Conservation (phyloP, 2,797 vertebrate species). For the Lutjanus argentimaculatus region DNA sequence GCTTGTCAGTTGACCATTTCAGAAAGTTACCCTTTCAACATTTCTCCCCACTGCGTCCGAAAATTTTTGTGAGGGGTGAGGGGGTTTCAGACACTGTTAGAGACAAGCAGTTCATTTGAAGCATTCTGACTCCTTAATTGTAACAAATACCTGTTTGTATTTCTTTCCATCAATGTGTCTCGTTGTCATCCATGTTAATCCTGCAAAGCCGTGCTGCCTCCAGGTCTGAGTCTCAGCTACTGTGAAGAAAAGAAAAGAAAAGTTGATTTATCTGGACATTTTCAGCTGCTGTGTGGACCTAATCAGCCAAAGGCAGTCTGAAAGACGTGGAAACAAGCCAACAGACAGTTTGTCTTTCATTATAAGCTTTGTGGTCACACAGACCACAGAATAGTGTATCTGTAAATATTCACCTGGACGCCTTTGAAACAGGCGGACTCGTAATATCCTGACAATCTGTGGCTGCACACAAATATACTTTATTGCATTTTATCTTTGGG, state of each 20-base stretch:
- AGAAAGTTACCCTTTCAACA: too few species aligned
- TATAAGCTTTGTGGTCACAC: background rate
- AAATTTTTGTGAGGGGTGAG: too few species aligned
- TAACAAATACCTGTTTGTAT: background rate
- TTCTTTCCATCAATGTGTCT: background rate
- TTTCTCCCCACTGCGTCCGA: too few species aligned
- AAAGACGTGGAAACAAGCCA: background rate
- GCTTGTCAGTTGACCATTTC: too few species aligned
- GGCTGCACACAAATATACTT: constrained; percentile 17
- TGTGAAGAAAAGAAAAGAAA: background rate
- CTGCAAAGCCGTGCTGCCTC: background rate
- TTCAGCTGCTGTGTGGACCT: background rate
- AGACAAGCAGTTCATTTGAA: background rate
- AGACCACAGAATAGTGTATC: background rate
- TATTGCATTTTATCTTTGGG: constrained; percentile 4
- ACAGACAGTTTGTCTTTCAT: background rate
- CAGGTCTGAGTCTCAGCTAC: background rate
- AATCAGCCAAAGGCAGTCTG: background rate
- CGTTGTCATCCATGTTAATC: background rate
- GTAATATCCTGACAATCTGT: constrained; percentile 31
- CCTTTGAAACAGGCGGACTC: constrained; percentile 41
- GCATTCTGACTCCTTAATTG: background rate
- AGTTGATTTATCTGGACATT: background rate
- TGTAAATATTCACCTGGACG: constrained; percentile 24
- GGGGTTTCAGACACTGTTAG: too few species aligned